Percentiles rank a stretch among this genome's conserved stretches.
Conservation (phyloP, 2,797 vertebrate species). For the Hybognathus amarus region DNA sequence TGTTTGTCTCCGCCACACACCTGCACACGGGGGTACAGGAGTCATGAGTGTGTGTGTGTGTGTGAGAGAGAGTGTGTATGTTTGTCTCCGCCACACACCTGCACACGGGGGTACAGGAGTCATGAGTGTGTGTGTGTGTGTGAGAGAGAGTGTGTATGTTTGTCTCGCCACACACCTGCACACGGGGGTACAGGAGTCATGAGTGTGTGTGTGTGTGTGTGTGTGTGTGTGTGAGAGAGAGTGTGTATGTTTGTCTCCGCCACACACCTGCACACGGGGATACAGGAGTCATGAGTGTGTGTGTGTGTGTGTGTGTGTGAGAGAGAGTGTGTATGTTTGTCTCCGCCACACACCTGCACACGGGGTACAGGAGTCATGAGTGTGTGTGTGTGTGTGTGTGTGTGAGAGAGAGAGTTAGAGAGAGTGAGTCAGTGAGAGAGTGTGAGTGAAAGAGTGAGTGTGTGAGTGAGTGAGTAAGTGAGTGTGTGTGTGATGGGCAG, state of each 20-base stretch:
- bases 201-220: no score
- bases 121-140: neutral
- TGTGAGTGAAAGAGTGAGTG: no score
- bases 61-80: no score
- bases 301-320: conserved; percentile 50
- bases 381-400: no score
- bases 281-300: neutral
- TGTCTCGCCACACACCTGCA: conserved; percentile 90
- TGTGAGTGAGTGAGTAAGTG: no score
- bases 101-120: neutral
- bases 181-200: neutral
- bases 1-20: conserved; percentile 86
- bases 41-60: neutral
- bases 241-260: conserved; percentile 85
- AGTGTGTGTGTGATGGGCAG: no score
- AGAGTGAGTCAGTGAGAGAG: no score
- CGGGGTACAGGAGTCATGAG: neutral
- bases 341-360: conserved; percentile 91
- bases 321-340: conserved; percentile 74
- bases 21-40: conserved; percentile 69
- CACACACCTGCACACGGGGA: conserved; percentile 83
- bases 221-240: no score
- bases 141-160: no score
- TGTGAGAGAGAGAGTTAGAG: no score
- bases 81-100: conserved; percentile 87